Percentiles rank a stretch among this genome's conserved stretches.
These are phyloP conservation scores for Tenthredo distinguenda DNA, from an alignment of 2,888 invertebrate species.

Conservation along the genomic window DNA sequence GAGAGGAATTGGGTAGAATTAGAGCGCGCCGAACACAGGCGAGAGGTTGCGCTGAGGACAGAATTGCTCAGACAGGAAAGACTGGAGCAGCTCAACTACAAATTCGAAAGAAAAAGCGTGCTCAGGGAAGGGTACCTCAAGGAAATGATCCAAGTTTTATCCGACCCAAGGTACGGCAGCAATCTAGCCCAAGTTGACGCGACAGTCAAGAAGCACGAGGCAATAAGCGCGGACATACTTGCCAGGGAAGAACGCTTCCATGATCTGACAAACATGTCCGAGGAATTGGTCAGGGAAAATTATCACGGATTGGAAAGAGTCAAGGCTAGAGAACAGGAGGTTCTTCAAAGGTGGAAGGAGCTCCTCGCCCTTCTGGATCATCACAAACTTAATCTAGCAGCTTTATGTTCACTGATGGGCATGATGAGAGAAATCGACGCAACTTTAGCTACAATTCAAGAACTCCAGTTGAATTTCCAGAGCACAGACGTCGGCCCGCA, in stretches of 20 bases:
- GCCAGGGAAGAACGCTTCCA: slow-evolving; percentile 96
- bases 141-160: slow-evolving; percentile 98
- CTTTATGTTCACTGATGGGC: slow-evolving; percentile 92
- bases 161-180: slow-evolving; percentile 94
- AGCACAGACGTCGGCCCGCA: slow-evolving; percentile 96
- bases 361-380: slow-evolving; percentile 91
- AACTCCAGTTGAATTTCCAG: slow-evolving; percentile 88
- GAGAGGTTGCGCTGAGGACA: slow-evolving; percentile 95
- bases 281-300: slow-evolving; percentile 93
- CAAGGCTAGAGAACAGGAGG: slow-evolving; percentile 84
- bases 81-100: slow-evolving; percentile 95
- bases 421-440: slow-evolving; percentile 95
- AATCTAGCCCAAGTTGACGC: slow-evolving; percentile 97
- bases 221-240: slow-evolving; percentile 97
- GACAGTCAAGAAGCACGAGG: slow-evolving; percentile 98
- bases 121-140: slow-evolving; percentile 96
- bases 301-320: slow-evolving; percentile 95
- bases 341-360: slow-evolving; percentile 92
- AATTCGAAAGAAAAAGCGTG: slow-evolving; percentile 97
- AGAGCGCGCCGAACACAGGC: slow-evolving; percentile 95
- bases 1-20: slow-evolving; percentile 96
- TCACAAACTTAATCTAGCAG: slow-evolving; percentile 87
- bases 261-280: slow-evolving; percentile 95
- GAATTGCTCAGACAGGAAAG: slow-evolving; percentile 95
- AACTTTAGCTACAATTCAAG: slow-evolving; percentile 89